Evolutionary conservation across 1,140 invertebrate genomes (phyloP), one percentile per base, ranked within the genome.

Genomic region (Drosophila fuyamai): DNA sequence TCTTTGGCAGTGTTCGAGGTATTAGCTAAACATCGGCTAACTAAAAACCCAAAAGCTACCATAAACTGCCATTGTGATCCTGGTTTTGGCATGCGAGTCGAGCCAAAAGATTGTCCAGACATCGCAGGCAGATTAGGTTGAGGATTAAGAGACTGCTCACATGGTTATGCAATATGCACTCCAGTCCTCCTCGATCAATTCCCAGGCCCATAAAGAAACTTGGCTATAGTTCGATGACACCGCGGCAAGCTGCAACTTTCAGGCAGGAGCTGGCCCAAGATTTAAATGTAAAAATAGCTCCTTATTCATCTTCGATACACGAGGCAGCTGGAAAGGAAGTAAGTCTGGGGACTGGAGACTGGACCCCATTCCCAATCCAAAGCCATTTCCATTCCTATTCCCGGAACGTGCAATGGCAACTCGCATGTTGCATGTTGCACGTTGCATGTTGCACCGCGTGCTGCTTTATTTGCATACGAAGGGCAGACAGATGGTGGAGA

Each of bases 251-350:
- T 73, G 59, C 59, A 72, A 65, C 43, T 38, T 44, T 35, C 13
- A 8, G 23, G 47, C 13, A 51, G 16, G 7, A 61, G 18, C 48
- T 58, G 23, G 78, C 74, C 67, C 43, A 81, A 90, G 84, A 89
- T 90, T 89, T 91, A 88, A 84, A 91, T 77, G 89, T 91, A 89
- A 91, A 91, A 91, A 88, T 89, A 91, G 81, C 89, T 91, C 57
- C 88, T 91, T 91, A 91, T 91, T 91, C 88, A 91, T 91, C 81
- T 89, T 73, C 70, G 65, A 83, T 78, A 76, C 79, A 70, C 71
- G 67, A 58, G 62, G 67, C 78, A 68, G 70, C 70, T 75, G 79
- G 58, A 32, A 65, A 36, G 46, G 65, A 61, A 61, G 43, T 38
- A 55, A 56, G 36, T 48, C 43, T 13, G 35, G 14, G 36, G 38